Evolutionary conservation across 2,113 vertebrate species (phyloP).

Genomic region (Cottus gobio): DNA sequence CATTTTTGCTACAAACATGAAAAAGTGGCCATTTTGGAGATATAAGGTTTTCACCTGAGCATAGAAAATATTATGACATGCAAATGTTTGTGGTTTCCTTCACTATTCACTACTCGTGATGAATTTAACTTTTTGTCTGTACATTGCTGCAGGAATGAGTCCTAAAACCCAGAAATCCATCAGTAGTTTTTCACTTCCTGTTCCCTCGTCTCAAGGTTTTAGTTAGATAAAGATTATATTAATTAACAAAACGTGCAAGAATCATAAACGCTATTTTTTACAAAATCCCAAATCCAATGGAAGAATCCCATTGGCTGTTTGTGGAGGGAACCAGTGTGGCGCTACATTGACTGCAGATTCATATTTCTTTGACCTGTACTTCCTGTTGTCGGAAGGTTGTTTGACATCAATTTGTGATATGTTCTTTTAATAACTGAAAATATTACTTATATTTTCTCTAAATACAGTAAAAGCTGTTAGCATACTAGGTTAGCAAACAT

Average conservation of each 20-base stretch:
- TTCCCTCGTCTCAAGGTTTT: too few relatives aligned
- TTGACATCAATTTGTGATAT: slow-evolving; percentile 1
- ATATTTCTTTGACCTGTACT: neutral
- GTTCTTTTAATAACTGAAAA: neutral
- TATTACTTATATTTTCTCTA: slow-evolving; percentile 14
- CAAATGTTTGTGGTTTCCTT: neutral
- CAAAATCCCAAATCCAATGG: too few relatives aligned
- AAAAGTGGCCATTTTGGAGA: neutral
- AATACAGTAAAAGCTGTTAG: neutral
- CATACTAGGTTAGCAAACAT: too few relatives aligned
- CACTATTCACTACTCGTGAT: neutral
- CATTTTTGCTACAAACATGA: too few relatives aligned
- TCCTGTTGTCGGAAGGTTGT: neutral
- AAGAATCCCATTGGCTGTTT: neutral
- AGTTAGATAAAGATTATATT: neutral
- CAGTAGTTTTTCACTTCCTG: too few relatives aligned
- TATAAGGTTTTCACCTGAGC: neutral
- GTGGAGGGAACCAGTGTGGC: neutral
- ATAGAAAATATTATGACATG: neutral
- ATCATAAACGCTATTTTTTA: neutral
- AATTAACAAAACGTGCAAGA: neutral
- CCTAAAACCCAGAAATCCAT: too few relatives aligned
- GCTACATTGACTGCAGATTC: too few relatives aligned
- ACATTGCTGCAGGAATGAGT: neutral
- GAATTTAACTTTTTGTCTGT: neutral